Conservation (phyloP, 2,797 vertebrate species). For the Spheniscus humboldti region DNA sequence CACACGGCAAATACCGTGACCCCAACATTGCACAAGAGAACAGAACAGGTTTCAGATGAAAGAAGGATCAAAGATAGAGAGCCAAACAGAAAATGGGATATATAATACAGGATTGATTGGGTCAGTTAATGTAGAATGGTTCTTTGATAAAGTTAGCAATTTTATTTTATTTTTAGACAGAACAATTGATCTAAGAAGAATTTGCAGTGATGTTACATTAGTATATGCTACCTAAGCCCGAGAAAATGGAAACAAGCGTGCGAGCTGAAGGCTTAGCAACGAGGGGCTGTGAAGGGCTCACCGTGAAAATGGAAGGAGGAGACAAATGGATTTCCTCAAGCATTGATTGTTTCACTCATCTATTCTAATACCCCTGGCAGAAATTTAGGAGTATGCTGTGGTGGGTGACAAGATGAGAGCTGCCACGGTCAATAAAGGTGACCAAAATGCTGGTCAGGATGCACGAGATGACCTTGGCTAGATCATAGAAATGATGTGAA, state of each 20-base stretch:
- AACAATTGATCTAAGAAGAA: conserved; percentile 30
- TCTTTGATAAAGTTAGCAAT: background rate
- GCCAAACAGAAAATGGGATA: background rate
- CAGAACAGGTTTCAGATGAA: background rate
- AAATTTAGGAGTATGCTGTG: background rate
- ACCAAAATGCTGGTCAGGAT: background rate
- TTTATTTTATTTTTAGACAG: conserved; percentile 40
- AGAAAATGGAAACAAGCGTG: background rate
- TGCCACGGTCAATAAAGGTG: background rate
- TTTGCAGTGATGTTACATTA: background rate
- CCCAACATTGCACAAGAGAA: background rate
- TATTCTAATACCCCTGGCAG: background rate
- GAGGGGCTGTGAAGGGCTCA: background rate
- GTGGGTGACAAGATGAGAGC: background rate
- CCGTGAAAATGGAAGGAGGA: background rate
- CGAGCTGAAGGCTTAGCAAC: background rate
- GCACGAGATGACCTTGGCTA: background rate
- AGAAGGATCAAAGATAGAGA: background rate
- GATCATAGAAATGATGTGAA: background rate
- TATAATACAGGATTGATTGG: background rate
- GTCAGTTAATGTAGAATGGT: background rate
- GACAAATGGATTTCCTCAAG: background rate
- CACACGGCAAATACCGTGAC: background rate
- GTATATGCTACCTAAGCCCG: background rate
- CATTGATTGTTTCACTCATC: background rate